Percentiles rank a stretch among this genome's conserved stretches.
Evolutionary conservation across 1,140 invertebrate species (phyloP).

Genomic region (Trachelipus rathkii): DNA sequence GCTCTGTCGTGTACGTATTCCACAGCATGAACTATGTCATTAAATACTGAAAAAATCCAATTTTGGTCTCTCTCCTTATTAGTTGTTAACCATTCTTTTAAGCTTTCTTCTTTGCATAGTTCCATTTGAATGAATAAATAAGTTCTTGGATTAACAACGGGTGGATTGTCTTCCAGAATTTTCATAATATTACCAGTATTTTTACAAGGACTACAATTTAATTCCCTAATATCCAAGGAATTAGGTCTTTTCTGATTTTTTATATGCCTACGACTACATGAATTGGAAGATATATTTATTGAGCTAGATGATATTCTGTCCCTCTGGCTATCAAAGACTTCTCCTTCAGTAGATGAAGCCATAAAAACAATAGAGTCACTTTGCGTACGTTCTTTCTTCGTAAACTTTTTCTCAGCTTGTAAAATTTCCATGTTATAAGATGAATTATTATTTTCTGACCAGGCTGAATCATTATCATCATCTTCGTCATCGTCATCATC

Average conservation of each 20-base stretch:
- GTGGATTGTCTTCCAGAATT: not conserved
- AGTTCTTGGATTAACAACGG: constrained; percentile 6
- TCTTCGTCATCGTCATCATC: not conserved
- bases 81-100: constrained; percentile 79
- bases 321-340: too few relatives aligned
- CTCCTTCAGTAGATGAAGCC: too few relatives aligned
- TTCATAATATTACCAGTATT: not conserved
- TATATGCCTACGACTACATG: too few relatives aligned
- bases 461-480: not conserved
- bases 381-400: too few relatives aligned
- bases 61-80: constrained; percentile 52
- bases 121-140: constrained; percentile 98
- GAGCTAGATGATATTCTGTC: too few relatives aligned
- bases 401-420: not conserved
- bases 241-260: too few relatives aligned
- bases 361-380: too few relatives aligned
- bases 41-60: constrained; percentile 71
- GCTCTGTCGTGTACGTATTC: constrained; percentile 88
- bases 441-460: constrained; percentile 24
- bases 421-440: not conserved
- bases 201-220: too few relatives aligned
- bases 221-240: too few relatives aligned
- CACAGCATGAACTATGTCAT: constrained; percentile 88
- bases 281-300: too few relatives aligned
- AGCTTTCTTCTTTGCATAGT: constrained; percentile 78